Conservation (phyloP, 2,797 vertebrate species). For the Meriones psammophilus region DNA sequence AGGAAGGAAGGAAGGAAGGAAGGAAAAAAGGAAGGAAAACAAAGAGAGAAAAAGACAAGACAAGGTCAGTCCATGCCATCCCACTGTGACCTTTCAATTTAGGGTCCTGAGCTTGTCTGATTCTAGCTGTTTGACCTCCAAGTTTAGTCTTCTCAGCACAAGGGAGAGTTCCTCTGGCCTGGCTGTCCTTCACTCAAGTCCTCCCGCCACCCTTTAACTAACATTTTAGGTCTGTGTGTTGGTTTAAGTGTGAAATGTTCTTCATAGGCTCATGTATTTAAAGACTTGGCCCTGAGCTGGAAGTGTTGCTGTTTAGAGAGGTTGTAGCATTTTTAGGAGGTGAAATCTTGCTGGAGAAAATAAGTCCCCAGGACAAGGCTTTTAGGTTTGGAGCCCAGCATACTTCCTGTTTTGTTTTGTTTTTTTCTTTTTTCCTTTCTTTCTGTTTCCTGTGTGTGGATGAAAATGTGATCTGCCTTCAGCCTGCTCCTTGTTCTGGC, state of each 20-base stretch:
- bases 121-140: background rate
- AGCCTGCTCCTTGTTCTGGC: background rate
- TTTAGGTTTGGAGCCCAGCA: background rate
- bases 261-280: background rate
- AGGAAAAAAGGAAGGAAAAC: too few species aligned
- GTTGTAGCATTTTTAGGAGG: too few species aligned
- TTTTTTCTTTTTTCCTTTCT: background rate
- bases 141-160: constrained; percentile 23
- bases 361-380: background rate
- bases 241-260: background rate
- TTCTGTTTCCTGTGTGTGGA: background rate
- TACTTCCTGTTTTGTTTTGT: background rate
- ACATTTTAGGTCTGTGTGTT: background rate
- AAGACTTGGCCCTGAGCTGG: background rate
- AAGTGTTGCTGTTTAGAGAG: background rate
- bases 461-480: background rate
- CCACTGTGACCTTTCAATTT: constrained; percentile 4
- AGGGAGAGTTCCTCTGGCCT: background rate
- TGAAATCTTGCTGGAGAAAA: background rate
- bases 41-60: background rate
- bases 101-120: background rate
- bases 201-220: background rate
- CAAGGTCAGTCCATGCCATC: background rate
- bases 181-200: background rate
- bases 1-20: background rate